Evolutionary conservation across 2,113 vertebrate species (phyloP).

Genomic region (Gulo gulo): DNA sequence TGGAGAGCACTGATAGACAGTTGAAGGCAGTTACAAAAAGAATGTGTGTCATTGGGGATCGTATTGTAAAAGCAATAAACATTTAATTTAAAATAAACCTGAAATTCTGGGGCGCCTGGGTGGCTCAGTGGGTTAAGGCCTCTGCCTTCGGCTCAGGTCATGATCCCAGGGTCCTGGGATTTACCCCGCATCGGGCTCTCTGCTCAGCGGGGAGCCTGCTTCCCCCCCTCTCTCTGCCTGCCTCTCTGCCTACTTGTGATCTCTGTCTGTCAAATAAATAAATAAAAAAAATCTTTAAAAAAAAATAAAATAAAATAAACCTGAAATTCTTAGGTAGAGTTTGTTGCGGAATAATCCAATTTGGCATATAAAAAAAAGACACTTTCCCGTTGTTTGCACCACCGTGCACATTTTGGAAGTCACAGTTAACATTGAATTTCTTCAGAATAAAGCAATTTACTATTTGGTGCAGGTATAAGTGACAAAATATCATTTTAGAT

Average conservation of each 20-base stretch:
- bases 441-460: neutral
- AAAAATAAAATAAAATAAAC: conserved; percentile 20
- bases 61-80: neutral
- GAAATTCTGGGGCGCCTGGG: too few relatives aligned
- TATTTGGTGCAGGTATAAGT: neutral
- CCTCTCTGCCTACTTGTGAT: too few relatives aligned
- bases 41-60: neutral
- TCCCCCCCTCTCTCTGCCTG: too few relatives aligned
- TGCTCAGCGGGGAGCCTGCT: too few relatives aligned
- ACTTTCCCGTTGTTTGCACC: neutral
- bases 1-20: conserved; percentile 36
- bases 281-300: too few relatives aligned
- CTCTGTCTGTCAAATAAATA: too few relatives aligned
- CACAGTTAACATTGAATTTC: neutral
- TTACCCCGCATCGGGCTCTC: too few relatives aligned
- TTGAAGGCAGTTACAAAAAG: conserved; percentile 43
- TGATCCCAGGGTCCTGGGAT: too few relatives aligned
- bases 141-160: too few relatives aligned
- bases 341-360: conserved; percentile 6
- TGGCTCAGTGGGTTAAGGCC: too few relatives aligned
- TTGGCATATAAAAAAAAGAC: neutral
- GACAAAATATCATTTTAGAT: neutral
- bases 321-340: neutral
- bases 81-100: neutral
- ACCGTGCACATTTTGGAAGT: neutral